Conservation (phyloP, 1,140 invertebrate genomes). For the Drosophila prosaltans region DNA sequence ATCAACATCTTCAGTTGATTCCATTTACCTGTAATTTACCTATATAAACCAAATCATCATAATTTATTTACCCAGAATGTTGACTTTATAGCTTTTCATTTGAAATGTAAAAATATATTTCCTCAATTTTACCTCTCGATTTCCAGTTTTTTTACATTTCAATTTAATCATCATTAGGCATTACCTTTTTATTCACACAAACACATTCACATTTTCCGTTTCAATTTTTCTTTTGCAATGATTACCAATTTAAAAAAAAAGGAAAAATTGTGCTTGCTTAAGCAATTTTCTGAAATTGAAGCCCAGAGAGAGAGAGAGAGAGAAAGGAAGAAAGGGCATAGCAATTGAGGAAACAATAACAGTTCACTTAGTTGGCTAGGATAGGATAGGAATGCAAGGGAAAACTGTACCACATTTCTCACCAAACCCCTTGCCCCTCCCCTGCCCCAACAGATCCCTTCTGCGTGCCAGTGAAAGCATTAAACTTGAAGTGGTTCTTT, state of each 20-base stretch:
- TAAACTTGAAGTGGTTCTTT: constrained; percentile 6
- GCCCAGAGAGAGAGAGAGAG: neutral
- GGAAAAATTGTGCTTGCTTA: constrained; percentile 10
- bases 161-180: constrained; percentile 17
- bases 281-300: constrained; percentile 18
- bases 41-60: no score
- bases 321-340: neutral
- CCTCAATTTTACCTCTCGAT: neutral
- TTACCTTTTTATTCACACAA: neutral
- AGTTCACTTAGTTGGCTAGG: constrained; percentile 15
- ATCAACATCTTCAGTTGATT: no score
- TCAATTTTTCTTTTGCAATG: neutral
- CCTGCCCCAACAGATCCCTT: neutral
- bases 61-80: no score
- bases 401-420: neutral
- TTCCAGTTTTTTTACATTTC: neutral
- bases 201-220: neutral
- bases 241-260: neutral
- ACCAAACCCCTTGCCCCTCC: neutral
- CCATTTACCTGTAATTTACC: no score
- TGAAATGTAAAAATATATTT: neutral
- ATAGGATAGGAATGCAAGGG: constrained; percentile 6
- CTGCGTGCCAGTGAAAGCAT: constrained; percentile 2
- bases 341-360: constrained; percentile 16
- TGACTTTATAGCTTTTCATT: neutral